Evolutionary conservation across 2,113 vertebrate species (phyloP), one percentile per base, ranked within the genome.

Genomic region (Mormoops blainvillei): DNA sequence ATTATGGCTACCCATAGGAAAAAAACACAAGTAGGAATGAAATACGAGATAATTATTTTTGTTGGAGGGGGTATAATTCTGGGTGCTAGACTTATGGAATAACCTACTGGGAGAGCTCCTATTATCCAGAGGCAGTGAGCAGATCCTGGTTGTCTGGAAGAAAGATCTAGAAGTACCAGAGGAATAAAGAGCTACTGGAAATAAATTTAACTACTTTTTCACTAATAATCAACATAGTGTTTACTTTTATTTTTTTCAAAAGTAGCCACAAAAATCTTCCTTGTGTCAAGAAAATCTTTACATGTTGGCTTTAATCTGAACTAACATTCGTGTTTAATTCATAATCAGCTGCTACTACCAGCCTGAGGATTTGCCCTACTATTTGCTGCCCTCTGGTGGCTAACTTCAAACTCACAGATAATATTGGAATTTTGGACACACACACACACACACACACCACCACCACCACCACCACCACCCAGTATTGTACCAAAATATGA

Each of bases 381-480:
- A n/a, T 97, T 94, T 98, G 94, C 96, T 94, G 96, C 97, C 97
- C 94, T 91, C 97, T 97, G 41, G 65, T 83, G 97, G 91, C 14
- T 7, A 89, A 88, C 67, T 43, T 92, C 36, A 94, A 82, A 70
- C 16, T 93, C 61, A 91, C 73, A 89, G 33, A 36, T 31, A 83
- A 82, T 19, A 54, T 4, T 63, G 15, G 10, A 90, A 80, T 76
- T 92, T 19, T 38, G 11, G 10, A 8, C 20, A 31, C 28, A 63
- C 11, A 68, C 14, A 73, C 33, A 68, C 5, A 68, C 16, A 13
- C 58, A 31, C 61, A 31, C 12, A 76, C 8, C n/a, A n/a, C n/a
- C n/a, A n/a, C n/a, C n/a, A n/a, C n/a, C n/a, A n/a, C n/a, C n/a
- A n/a, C n/a, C n/a, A 61, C 28, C 7, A 61, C 38, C 54, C 15